These are phyloP conservation scores for Hyposoter didymator DNA, from an alignment of 2,888 invertebrate genomes.

Conservation along the genomic window DNA sequence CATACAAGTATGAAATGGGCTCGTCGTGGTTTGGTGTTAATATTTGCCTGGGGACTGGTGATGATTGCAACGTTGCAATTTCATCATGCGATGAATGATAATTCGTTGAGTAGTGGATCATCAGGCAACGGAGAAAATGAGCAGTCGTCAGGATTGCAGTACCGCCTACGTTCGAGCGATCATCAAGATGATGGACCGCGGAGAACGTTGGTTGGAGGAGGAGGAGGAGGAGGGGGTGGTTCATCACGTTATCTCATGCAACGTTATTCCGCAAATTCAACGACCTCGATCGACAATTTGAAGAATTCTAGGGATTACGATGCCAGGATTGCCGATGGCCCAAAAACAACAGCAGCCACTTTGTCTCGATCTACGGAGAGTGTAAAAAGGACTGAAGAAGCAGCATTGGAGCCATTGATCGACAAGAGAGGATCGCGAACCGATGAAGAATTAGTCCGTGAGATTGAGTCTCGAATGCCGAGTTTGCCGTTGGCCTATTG, in stretches of 20 bases:
- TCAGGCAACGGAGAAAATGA: slow-evolving; percentile 4
- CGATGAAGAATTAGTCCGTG: slow-evolving; percentile 91
- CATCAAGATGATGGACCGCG: slow-evolving; percentile 70
- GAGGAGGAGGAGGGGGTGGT: slow-evolving; percentile 69
- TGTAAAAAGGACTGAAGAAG: background rate
- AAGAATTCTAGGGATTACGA: slow-evolving; percentile 15
- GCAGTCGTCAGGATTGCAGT: background rate
- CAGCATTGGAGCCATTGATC: slow-evolving; percentile 86
- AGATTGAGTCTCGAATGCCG: slow-evolving; percentile 92
- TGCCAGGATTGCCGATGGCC: background rate
- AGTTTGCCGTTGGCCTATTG: slow-evolving; percentile 94
- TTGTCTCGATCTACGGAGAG: background rate
- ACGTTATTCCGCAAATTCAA: slow-evolving; percentile 81
- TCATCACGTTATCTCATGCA: slow-evolving; percentile 85
- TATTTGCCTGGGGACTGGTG: slow-evolving; percentile 84
- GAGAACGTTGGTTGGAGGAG: slow-evolving; percentile 73
- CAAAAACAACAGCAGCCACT: background rate
- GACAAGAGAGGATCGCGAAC: slow-evolving; percentile 87
- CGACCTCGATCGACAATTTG: slow-evolving; percentile 54
- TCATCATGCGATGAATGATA: slow-evolving; percentile 79
- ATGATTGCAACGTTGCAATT: slow-evolving; percentile 84
- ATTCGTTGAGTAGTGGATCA: slow-evolving; percentile 66
- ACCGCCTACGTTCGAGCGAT: slow-evolving; percentile 56
- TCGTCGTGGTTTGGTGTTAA: slow-evolving; percentile 84
- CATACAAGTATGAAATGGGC: slow-evolving; percentile 83